phyloP scores from a whole-genome alignment of 2,113 vertebrate genomes.

The Rana temporaria region DNA sequence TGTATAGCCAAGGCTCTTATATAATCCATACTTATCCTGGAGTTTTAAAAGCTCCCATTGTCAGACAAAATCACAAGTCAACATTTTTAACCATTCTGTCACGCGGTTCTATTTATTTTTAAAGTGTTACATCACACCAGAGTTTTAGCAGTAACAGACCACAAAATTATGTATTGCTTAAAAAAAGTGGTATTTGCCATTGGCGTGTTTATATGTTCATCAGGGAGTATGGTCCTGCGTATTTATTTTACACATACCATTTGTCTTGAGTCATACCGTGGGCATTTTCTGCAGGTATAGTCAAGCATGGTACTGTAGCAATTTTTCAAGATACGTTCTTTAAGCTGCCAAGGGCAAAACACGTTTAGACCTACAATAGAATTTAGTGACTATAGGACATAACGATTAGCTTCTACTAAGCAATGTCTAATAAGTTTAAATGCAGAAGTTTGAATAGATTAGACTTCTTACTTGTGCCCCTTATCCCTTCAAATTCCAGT shows the following conservation, averaged over 20 bases:
- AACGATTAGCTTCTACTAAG: slow-evolving; percentile 11
- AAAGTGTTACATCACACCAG: too few species aligned
- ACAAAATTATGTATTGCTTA: not conserved
- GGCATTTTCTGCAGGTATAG: slow-evolving; percentile 9
- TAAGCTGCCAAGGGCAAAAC: not conserved
- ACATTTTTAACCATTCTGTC: too few species aligned
- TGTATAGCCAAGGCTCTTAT: too few species aligned
- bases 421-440: not conserved
- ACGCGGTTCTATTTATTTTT: too few species aligned
- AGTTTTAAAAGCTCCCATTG: too few species aligned
- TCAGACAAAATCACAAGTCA: too few species aligned
- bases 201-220: not conserved
- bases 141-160: not conserved
- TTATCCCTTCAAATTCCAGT: slow-evolving; percentile 31
- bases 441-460: not conserved
- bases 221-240: not conserved
- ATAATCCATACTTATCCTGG: too few species aligned
- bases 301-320: not conserved
- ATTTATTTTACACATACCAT: slow-evolving; percentile 31
- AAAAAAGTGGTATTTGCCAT: too few species aligned
- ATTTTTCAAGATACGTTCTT: not conserved
- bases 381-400: not conserved
- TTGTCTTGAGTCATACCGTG: slow-evolving; percentile 14
- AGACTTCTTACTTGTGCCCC: not conserved
- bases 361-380: not conserved